Conservation (phyloP, 2,797 vertebrate genomes). For the Tolypeutes matacus region DNA sequence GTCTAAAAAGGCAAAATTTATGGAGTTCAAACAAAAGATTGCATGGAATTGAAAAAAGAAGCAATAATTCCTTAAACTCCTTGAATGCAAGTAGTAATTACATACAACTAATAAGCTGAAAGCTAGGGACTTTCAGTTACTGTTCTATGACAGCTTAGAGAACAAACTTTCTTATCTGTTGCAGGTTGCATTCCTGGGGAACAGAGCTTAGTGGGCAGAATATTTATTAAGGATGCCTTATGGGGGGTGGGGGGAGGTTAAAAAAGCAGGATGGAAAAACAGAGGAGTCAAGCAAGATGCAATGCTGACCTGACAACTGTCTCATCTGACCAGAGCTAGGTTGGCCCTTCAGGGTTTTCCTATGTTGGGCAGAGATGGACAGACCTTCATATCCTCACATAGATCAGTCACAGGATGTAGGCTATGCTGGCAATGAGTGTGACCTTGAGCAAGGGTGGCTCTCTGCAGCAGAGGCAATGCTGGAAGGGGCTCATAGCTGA, state of each 20-base stretch:
- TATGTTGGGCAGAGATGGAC: neutral
- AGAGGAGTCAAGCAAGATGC: neutral
- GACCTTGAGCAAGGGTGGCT: neutral
- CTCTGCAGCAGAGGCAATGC: neutral
- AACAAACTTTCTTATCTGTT: neutral
- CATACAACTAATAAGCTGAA: neutral
- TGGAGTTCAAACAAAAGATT: neutral
- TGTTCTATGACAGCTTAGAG: neutral
- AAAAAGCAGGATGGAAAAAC: neutral
- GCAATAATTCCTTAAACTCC: neutral
- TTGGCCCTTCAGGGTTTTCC: neutral
- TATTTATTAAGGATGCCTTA: neutral
- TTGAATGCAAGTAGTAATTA: neutral
- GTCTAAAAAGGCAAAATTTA: neutral
- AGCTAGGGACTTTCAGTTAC: neutral
- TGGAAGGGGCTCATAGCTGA: neutral
- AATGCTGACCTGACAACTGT: too few relatives aligned
- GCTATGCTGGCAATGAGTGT: neutral
- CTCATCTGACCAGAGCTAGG: neutral
- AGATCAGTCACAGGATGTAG: neutral
- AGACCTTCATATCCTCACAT: neutral
- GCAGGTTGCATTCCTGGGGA: neutral
- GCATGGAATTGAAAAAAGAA: neutral
- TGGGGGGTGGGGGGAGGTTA: neutral
- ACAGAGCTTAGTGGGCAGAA: neutral